phyloP scores from a whole-genome alignment of 2,888 invertebrate genomes.

The Pachydiplax longipennis region DNA sequence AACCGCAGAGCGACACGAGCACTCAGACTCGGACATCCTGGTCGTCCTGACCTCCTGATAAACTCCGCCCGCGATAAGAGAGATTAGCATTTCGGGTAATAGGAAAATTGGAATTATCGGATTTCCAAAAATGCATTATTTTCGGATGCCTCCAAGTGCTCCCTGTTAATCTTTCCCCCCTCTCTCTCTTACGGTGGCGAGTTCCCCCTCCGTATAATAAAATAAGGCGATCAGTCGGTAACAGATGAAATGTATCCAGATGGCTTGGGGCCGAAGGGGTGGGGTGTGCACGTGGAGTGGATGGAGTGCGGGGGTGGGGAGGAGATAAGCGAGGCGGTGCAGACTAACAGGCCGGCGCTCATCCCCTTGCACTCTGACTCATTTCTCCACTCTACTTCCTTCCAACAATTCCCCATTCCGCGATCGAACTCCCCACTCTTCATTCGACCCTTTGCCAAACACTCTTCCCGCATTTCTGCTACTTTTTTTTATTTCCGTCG shows the following conservation, averaged over 20 bases:
- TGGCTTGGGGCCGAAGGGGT: not conserved
- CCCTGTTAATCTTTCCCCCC: not conserved
- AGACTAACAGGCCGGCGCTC: conserved; percentile 23
- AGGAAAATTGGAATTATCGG: not conserved
- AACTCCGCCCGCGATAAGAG: not conserved
- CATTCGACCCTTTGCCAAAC: not conserved
- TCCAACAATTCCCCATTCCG: not conserved
- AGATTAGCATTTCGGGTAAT: not conserved
- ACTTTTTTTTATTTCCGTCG: not conserved
- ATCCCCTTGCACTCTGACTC: conserved; percentile 7
- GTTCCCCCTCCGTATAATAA: not conserved
- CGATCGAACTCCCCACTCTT: not conserved
- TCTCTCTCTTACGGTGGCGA: not conserved
- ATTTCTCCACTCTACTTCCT: not conserved
- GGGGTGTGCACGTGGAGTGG: not conserved
- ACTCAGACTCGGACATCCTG: not conserved
- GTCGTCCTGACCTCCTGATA: conserved; percentile 8
- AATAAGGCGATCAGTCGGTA: conserved; percentile 18
- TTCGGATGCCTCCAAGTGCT: not conserved
- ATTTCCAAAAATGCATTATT: conserved; percentile 8
- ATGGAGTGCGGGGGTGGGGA: not conserved
- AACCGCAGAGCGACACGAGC: not conserved
- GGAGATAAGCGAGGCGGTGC: conserved; percentile 2
- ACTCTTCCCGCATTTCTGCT: not conserved
- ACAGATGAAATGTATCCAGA: conserved; percentile 19